These are phyloP conservation scores for Cryptus viduatorius DNA, from an alignment of 2,888 invertebrate genomes.

Conservation along the genomic window DNA sequence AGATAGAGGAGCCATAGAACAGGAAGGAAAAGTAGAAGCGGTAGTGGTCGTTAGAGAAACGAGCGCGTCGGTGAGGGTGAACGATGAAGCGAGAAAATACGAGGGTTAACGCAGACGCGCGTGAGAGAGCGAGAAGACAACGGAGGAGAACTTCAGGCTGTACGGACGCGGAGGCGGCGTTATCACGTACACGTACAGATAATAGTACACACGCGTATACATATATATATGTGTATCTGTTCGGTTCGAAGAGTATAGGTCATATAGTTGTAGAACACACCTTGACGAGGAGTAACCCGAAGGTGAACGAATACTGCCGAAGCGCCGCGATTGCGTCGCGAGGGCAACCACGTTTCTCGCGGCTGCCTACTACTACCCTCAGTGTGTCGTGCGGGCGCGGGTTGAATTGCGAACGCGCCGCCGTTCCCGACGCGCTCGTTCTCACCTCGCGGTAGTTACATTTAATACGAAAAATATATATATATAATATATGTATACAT, in stretches of 20 bases:
- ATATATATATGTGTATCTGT: not conserved
- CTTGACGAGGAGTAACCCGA: conserved; percentile 62
- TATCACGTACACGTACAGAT: conserved; percentile 51
- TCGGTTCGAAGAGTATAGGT: conserved; percentile 19
- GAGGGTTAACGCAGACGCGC: conserved; percentile 11
- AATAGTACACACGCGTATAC: not conserved
- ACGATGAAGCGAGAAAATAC: conserved; percentile 2
- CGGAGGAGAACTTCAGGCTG: conserved; percentile 65
- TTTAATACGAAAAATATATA: not conserved
- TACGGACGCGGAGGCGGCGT: conserved; percentile 68
- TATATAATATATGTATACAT: not conserved
- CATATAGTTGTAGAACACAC: conserved; percentile 47
- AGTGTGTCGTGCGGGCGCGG: conserved; percentile 79
- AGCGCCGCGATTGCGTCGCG: conserved; percentile 75
- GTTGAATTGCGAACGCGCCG: conserved; percentile 78
- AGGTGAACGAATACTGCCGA: conserved; percentile 71
- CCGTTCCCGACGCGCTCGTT: conserved; percentile 68
- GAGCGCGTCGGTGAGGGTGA: conserved; percentile 50
- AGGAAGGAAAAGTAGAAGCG: conserved; percentile 25
- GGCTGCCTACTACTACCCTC: conserved; percentile 73
- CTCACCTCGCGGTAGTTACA: conserved; percentile 53
- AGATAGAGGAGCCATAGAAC: not conserved
- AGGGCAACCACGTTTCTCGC: conserved; percentile 80
- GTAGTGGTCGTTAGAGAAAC: conserved; percentile 60
- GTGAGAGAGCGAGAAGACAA: conserved; percentile 50